Evolutionary conservation across 2,113 vertebrate genomes (phyloP).

Genomic region (Brachyhypopomus occidentalis): DNA sequence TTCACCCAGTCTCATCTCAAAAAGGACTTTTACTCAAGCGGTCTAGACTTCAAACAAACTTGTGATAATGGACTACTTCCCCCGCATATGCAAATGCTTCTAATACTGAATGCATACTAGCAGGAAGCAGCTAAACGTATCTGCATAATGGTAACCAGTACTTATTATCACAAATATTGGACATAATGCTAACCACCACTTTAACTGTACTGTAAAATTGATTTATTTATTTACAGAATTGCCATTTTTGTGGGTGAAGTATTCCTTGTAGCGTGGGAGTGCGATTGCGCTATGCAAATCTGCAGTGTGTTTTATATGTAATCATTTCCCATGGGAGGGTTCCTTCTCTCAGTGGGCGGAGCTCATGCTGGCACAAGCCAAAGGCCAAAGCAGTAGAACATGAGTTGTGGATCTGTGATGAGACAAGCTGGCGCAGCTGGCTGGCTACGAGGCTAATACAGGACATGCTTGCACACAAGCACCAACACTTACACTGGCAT

Average conservation of each 20-base stretch:
- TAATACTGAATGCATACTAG: not conserved
- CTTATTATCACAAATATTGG: not conserved
- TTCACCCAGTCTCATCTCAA: not conserved
- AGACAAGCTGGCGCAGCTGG: constrained; percentile 16
- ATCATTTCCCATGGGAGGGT: constrained; percentile 14
- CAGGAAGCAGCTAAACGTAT: not conserved
- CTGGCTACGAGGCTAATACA: not conserved
- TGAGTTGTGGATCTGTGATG: constrained; percentile 28
- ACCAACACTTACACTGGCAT: no score
- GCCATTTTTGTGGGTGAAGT: not conserved
- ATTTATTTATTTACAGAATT: not conserved
- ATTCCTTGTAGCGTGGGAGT: not conserved
- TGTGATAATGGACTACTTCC: not conserved
- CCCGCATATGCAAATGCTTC: not conserved
- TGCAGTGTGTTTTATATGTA: constrained; percentile 10
- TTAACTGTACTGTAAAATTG: not conserved
- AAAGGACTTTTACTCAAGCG: not conserved
- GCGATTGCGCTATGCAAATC: not conserved
- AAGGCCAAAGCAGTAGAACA: constrained; percentile 29
- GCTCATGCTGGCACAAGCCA: constrained; percentile 30
- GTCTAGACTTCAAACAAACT: not conserved
- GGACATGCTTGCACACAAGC: no score
- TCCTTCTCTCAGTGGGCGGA: constrained; percentile 17
- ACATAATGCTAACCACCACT: not conserved
- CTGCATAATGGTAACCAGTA: not conserved